Evolutionary conservation across 2,113 vertebrate genomes (phyloP), one percentile per base, ranked within the genome.

Genomic region (Coregonus clupeaformis): DNA sequence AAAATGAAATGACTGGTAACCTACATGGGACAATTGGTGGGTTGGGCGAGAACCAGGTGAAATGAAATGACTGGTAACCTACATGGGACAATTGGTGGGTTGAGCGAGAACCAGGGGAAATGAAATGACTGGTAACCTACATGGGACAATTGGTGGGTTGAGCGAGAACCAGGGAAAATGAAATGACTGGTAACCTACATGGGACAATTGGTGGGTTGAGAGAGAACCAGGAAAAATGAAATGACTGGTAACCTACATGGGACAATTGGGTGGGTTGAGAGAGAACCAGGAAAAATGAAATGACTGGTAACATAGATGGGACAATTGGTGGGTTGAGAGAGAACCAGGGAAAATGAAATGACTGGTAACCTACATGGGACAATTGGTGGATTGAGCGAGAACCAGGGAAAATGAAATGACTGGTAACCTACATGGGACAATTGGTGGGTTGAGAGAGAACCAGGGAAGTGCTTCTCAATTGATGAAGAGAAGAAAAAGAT

Each of bases 401-500:
- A 78, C 80, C 68, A 66, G 63, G 36, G 55, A 55, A 16, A 2
- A 9, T 55, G 12, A 18, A 55, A 55, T 55, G 67, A 79, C 68
- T 68, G 59, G 36, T 55, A 82, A 75, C 65, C 45, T 11, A 64
- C n/a, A 27, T 27, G 27, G 27, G 27, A 27, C 27, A 27, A 27
- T 27, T 27, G 27, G 27, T 27, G 75, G 69, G 74, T 69, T 73
- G 69, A 62, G 67, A 70, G 66, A 71, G 71, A 30, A 75, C 14
- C 67, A 20, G 75, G 82, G 79, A 82, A 52, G 69, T 57, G 77
- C 73, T 74, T 80, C 71, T 81, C 77, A 30, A 66, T 77, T 85
- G 85, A 89, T 81, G 84, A 87, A 76, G 60, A 85, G 77, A 73
- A 74, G 9, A 71, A 77, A 78, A 74, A 68, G 47, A 59, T 63